phyloP scores from a whole-genome alignment of 2,113 vertebrate species.

The Hippocampus mohnikei region DNA sequence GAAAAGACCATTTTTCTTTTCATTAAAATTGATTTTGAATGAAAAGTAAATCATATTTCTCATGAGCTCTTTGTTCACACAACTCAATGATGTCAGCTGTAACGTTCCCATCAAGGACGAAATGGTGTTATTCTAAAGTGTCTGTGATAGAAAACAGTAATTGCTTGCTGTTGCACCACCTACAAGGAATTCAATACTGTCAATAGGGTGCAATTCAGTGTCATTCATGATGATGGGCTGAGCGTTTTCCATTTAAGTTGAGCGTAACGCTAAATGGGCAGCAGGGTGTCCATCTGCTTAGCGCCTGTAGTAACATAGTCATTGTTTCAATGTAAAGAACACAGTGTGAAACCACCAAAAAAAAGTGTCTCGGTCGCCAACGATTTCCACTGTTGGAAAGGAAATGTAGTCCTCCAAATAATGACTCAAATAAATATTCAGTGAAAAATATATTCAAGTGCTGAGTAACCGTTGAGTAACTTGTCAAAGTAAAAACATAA shows the following conservation, averaged over 20 bases:
- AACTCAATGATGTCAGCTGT: slow-evolving; percentile 18
- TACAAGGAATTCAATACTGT: slow-evolving; percentile 58
- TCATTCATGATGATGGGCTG: slow-evolving; percentile 47
- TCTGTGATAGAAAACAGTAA: slow-evolving; percentile 51
- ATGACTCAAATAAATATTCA: too few relatives aligned
- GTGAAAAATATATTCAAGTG: too few relatives aligned
- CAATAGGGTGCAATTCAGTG: slow-evolving; percentile 48
- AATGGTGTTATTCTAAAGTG: slow-evolving; percentile 52
- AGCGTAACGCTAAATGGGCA: slow-evolving; percentile 43
- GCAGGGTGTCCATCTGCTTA: slow-evolving; percentile 25
- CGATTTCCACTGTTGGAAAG: slow-evolving; percentile 32
- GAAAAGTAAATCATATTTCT: background rate
- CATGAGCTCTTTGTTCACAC: background rate
- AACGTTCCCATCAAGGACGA: slow-evolving; percentile 40
- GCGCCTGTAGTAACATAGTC: slow-evolving; percentile 20
- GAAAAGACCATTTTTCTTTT: background rate
- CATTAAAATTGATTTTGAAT: background rate
- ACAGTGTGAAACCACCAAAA: slow-evolving; percentile 7
- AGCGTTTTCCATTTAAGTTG: slow-evolving; percentile 52
- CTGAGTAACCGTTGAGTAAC: too few relatives aligned
- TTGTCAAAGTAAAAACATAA: too few relatives aligned
- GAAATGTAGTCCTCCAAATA: too few relatives aligned
- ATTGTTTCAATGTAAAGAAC: slow-evolving; percentile 26
- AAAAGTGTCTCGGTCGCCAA: slow-evolving; percentile 11
- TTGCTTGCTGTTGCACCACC: slow-evolving; percentile 43